Evolutionary conservation across 2,888 invertebrate genomes (phyloP), one percentile per base, ranked within the genome.

Genomic region (Acronicta psi): DNA sequence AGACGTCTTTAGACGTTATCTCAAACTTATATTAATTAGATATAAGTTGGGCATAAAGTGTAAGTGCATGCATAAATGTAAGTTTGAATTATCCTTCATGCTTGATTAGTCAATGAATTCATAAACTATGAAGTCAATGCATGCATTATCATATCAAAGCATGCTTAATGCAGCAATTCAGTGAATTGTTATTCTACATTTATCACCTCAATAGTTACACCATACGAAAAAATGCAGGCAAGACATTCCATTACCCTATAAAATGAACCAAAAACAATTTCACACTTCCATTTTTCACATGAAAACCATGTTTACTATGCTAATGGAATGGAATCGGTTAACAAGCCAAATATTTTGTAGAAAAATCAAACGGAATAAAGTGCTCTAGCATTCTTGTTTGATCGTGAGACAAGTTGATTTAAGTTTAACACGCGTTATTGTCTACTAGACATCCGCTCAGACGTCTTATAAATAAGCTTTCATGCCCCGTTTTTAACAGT

Each of bases 391-490:
- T 62, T 69, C 52, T 63, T 73, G 70, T 73, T 73, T 70, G 66
- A 64, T 69, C 59, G 51, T 52, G 52, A 69, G 77, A 77, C 75
- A 75, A 73, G 77, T 75, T 73, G 75, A 75, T 77, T 73, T 69
- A 73, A 77, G 75, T 64, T 73, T 75, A 73, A 77, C 70, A 68
- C 60, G 64, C 73, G 63, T 73, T 75, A 77, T 71, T 77, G 77
- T 77, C 68, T 77, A 69, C 59, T 54, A 63, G 58, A 71, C 69
- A 65, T 75, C 66, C 75, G 71, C 54, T 58, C 64, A 61, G 73
- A 77, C 61, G 54, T 67, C 73, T 63, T 67, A 71, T 75, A 77
- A 77, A 77, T 77, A 77, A 73, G 71, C 71, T 67, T 75, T 77
- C 62, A 65, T 65, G 59, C 47, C 73, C 50, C 56, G 56, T 60